These are phyloP conservation scores for Sweltsa coloradensis DNA, from an alignment of 1,140 invertebrate genomes.

Conservation along the genomic window DNA sequence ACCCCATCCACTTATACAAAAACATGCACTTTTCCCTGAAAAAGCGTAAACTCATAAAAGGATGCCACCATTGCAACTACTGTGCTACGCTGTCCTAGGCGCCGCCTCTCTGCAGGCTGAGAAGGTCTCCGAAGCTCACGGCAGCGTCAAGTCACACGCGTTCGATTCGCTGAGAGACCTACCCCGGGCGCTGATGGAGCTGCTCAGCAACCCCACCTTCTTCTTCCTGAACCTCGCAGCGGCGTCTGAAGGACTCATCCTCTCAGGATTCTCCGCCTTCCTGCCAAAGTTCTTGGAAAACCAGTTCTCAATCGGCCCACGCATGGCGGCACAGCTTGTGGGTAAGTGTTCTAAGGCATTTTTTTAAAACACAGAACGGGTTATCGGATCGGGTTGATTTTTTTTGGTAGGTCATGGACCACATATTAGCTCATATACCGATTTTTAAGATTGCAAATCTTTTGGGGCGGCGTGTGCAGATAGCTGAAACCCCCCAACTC, in stretches of 20 bases:
- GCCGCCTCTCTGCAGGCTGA: slow-evolving; percentile 48
- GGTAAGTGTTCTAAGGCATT: slow-evolving; percentile 48
- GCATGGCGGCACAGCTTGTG: slow-evolving; percentile 57
- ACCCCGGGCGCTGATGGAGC: slow-evolving; percentile 45
- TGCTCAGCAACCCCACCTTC: slow-evolving; percentile 66
- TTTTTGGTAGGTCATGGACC: no score
- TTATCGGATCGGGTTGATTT: no score
- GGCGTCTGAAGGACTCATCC: slow-evolving; percentile 61
- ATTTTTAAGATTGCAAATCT: no score
- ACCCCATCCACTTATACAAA: no score
- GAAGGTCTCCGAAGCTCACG: slow-evolving; percentile 56
- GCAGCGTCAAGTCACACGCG: slow-evolving; percentile 30
- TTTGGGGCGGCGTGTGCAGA: no score
- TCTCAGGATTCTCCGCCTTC: slow-evolving; percentile 71
- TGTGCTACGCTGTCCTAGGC: no score
- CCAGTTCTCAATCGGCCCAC: slow-evolving; percentile 63
- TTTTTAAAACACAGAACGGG: no score
- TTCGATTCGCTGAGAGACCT: slow-evolving; percentile 51
- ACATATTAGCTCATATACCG: no score
- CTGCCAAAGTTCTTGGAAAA: slow-evolving; percentile 74
- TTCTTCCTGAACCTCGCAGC: slow-evolving; percentile 67
- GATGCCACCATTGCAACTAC: no score
- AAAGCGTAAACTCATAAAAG: no score
- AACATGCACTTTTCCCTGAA: no score
- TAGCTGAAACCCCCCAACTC: no score